Evolutionary conservation across 1,140 invertebrate species (phyloP).

Genomic region (Aphelenchoides fujianensis): DNA sequence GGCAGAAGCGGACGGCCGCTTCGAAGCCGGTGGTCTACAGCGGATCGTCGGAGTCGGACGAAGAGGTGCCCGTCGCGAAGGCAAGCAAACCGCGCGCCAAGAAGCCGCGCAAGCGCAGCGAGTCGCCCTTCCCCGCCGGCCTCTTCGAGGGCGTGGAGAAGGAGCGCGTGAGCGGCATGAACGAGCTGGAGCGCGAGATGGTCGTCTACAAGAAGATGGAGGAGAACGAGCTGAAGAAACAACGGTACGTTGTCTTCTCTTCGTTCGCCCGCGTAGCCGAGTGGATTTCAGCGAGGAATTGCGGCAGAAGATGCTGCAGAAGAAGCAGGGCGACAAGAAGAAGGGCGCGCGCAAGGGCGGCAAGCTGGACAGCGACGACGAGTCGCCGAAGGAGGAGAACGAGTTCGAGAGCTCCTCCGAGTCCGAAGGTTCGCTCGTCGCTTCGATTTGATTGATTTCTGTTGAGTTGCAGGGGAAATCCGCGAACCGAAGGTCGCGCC

Average conservation of each 20-base stretch:
- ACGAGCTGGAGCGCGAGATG: conserved; percentile 33
- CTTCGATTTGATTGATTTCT: conserved; percentile 29
- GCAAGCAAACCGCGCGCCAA: background rate
- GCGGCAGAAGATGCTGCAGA: conserved; percentile 14
- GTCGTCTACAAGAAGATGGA: conserved; percentile 38
- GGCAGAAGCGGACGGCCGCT: background rate
- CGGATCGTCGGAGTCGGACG: background rate
- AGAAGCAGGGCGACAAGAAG: conserved; percentile 9
- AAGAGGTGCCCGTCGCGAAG: background rate
- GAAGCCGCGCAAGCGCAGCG: conserved; percentile 5
- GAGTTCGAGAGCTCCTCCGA: conserved; percentile 17
- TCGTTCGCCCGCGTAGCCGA: too few species aligned
- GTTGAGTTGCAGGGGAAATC: background rate
- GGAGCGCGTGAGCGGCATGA: conserved; percentile 20
- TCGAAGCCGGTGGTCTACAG: background rate
- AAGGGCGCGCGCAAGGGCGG: background rate
- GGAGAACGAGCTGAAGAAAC: conserved; percentile 25
- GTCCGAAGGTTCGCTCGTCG: conserved; percentile 29
- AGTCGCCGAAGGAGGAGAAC: background rate
- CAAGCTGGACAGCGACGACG: conserved; percentile 16
- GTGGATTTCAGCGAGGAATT: conserved; percentile 25
- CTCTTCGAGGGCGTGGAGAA: conserved; percentile 15
- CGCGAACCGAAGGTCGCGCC: background rate
- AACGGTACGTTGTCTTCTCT: conserved; percentile 27
- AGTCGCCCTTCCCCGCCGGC: background rate